Base-by-base conservation (phyloP, 2,113 vertebrate genomes). In the Melospiza georgiana region DNA sequence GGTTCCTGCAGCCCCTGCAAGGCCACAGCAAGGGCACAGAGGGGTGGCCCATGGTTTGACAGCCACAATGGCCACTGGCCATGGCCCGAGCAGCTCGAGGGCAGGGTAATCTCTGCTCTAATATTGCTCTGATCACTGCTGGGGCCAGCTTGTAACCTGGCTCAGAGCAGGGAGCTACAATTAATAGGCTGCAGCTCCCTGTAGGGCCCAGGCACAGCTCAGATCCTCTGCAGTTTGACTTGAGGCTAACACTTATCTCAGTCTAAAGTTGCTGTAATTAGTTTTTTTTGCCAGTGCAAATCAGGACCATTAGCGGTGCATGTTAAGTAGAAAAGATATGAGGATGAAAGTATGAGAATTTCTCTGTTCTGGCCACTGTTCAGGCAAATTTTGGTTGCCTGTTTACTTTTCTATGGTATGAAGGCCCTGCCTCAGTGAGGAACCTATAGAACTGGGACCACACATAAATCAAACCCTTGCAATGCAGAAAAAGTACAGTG, bases 401-500 rank as follows among this genome's bases (percentile, higher is more conserved):
- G 73, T 92, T 94, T 86, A 16, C 57, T 90, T 57, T 81, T 48
- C 76, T 43, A 12, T 1, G 12, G 54, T 43, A 82, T 35, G 73
- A 87, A 75, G 49, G 76, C 41, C 69, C 44, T 87, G 44, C 57
- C 93, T 84, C n/a, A 15, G 37, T 35, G 33, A 84, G 37, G 76
- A 90, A 68, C 85, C 57, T 84, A 72, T 25, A 86, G 88, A 94
- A 51, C 44, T 10, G 33, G 66, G 21, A 15, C 49, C 43, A 35
- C 68, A 39, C 65, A 76, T 81, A 92, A 92, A 88, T 72, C 76
- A 95, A 86, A 84, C 25, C 61, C 31, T 49, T 87, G 31, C 51
- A 85, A 63, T 24, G 35, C 86, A 94, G 92, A 72, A 94, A 78
- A 94, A 65, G 51, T 93, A 92, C 76, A 95, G 88, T 76, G 90